phyloP scores from a whole-genome alignment of 2,797 vertebrate species.

The Lacerta bilineata region DNA sequence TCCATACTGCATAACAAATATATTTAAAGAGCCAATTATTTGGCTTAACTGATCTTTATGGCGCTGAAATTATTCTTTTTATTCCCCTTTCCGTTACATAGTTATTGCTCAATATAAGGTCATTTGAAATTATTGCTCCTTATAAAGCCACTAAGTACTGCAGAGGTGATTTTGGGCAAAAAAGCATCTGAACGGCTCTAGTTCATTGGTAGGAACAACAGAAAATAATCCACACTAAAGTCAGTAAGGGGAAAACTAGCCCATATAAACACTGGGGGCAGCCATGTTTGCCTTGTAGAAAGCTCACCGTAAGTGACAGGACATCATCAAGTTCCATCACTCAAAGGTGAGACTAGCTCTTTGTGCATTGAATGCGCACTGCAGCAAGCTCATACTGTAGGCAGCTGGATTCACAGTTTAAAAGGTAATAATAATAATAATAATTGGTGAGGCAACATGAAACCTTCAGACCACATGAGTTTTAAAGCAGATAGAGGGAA shows the following conservation, averaged over 20 bases:
- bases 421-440: too few species aligned
- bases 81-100: slow-evolving; percentile 4
- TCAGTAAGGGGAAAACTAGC: not conserved
- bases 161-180: not conserved
- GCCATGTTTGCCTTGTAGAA: too few species aligned
- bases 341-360: too few species aligned
- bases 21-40: not conserved
- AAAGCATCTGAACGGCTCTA: not conserved
- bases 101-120: not conserved
- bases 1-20: not conserved
- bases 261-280: not conserved
- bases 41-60: not conserved
- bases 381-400: too few species aligned
- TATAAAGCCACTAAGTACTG: slow-evolving; percentile 1
- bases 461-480: too few species aligned
- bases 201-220: not conserved
- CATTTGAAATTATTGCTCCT: slow-evolving; percentile 5
- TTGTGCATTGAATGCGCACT: too few species aligned
- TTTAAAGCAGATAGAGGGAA: too few species aligned
- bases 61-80: not conserved
- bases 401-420: too few species aligned
- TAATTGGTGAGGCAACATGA: too few species aligned
- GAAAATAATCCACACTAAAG: not conserved
- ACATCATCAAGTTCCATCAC: too few species aligned
- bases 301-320: too few species aligned